phyloP scores from a whole-genome alignment of 2,797 vertebrate species.

The Hirundo rustica region DNA sequence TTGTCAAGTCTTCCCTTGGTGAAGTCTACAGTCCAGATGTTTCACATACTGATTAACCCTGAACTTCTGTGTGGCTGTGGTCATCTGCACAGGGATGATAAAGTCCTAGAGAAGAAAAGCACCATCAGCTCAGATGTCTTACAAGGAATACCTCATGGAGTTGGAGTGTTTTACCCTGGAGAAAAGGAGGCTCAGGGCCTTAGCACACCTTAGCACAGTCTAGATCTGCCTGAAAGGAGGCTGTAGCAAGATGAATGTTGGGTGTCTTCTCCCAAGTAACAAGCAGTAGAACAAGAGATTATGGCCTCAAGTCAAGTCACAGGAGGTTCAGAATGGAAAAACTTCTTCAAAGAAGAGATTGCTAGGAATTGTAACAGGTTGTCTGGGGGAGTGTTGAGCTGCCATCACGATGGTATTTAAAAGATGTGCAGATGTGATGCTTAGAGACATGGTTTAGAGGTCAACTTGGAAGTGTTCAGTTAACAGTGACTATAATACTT shows the following conservation, averaged over 20 bases:
- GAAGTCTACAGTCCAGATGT: not conserved
- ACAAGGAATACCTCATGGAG: accelerated
- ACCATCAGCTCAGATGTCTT: not conserved
- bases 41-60: not conserved
- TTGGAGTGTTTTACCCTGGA: not conserved
- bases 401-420: accelerated
- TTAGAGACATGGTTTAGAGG: accelerated
- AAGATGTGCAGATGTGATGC: not conserved
- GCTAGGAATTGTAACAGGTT: not conserved
- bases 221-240: not conserved
- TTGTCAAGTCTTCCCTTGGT: not conserved
- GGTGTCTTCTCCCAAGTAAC: not conserved
- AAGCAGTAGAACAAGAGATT: not conserved
- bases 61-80: not conserved
- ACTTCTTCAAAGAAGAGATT: not conserved
- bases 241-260: not conserved
- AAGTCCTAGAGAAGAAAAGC: not conserved
- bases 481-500: not conserved
- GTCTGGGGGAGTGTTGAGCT: not conserved
- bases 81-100: not conserved
- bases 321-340: not conserved
- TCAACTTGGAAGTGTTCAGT: accelerated
- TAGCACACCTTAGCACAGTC: not conserved
- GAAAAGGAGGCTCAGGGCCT: not conserved
- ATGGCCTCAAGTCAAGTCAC: not conserved